phyloP scores from a whole-genome alignment of 2,888 invertebrate genomes.

The Tipula unca region DNA sequence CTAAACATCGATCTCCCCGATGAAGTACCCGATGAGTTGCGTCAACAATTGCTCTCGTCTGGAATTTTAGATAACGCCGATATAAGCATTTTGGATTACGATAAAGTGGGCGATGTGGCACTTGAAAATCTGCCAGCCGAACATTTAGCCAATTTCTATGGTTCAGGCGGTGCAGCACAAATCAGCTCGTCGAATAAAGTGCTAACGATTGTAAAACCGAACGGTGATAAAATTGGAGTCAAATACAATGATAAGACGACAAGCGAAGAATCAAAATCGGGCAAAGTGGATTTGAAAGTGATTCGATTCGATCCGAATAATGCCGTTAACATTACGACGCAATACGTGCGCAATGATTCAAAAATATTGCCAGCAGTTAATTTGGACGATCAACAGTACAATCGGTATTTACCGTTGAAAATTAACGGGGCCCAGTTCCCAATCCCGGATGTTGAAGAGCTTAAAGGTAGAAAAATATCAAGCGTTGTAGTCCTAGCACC shows the following conservation, averaged over 20 bases:
- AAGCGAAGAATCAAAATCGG: conserved; percentile 40
- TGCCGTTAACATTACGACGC: conserved; percentile 61
- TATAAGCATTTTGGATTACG: conserved; percentile 79
- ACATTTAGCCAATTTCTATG: conserved; percentile 77
- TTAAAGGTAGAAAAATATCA: conserved; percentile 67
- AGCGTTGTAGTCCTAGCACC: conserved; percentile 81
- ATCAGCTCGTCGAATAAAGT: conserved; percentile 61
- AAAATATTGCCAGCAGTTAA: conserved; percentile 67
- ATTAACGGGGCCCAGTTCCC: conserved; percentile 79
- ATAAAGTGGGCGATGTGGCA: conserved; percentile 78
- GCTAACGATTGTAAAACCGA: conserved; percentile 55
- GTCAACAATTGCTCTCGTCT: conserved; percentile 72
- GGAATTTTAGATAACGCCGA: conserved; percentile 82
- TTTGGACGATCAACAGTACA: conserved; percentile 65
- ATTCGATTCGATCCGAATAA: conserved; percentile 73
- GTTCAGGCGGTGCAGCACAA: conserved; percentile 71
- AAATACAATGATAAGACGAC: conserved; percentile 45
- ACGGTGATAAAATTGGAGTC: conserved; percentile 48
- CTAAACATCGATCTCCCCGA: conserved; percentile 61
- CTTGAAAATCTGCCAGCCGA: conserved; percentile 76
- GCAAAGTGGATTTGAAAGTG: conserved; percentile 70
- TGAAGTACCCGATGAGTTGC: conserved; percentile 79
- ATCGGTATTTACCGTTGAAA: conserved; percentile 75
- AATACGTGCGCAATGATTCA: conserved; percentile 63
- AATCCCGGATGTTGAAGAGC: conserved; percentile 65